Evolutionary conservation across 2,888 invertebrate species (phyloP).

Genomic region (Drosophila pegasa): DNA sequence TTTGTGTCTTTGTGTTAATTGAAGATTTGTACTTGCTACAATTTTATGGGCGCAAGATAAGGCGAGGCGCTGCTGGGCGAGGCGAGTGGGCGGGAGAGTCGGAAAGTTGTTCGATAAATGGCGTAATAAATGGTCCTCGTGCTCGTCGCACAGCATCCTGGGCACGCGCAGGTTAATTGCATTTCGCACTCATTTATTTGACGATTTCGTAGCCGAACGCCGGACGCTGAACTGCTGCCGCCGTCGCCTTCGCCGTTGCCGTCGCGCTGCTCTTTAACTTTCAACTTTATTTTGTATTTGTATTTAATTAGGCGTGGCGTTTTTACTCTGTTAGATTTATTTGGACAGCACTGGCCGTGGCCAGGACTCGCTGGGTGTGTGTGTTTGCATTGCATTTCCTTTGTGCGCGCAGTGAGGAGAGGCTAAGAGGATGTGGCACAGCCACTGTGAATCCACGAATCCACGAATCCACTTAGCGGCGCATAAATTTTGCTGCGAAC

Average conservation of each 20-base stretch:
- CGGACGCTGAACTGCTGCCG: conserved; percentile 7
- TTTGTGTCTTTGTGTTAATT: conserved; percentile 66
- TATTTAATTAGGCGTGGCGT: conserved; percentile 57
- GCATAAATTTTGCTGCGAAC: conserved; percentile 70
- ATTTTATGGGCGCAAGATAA: conserved; percentile 66
- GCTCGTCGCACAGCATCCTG: conserved; percentile 33
- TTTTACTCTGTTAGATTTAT: conserved; percentile 53
- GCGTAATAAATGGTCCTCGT: conserved; percentile 58
- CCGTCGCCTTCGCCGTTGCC: too few species aligned
- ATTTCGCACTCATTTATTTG: conserved; percentile 70
- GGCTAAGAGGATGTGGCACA: conserved; percentile 38
- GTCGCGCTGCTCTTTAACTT: conserved; percentile 37
- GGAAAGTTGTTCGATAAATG: conserved; percentile 62
- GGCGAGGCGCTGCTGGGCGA: too few species aligned
- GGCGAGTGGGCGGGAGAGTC: too few species aligned
- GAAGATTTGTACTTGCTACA: conserved; percentile 72
- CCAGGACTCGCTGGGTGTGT: conserved; percentile 7
- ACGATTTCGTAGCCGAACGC: conserved; percentile 45
- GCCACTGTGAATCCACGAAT: conserved; percentile 45
- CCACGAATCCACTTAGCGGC: conserved; percentile 75
- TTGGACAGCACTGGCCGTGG: conserved; percentile 24
- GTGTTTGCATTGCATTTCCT: conserved; percentile 63
- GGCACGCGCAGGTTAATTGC: conserved; percentile 79
- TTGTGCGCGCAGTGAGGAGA: conserved; percentile 7
- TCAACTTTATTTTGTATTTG: conserved; percentile 41